Conservation (phyloP, 2,113 vertebrate species). For the Axis porcinus region DNA sequence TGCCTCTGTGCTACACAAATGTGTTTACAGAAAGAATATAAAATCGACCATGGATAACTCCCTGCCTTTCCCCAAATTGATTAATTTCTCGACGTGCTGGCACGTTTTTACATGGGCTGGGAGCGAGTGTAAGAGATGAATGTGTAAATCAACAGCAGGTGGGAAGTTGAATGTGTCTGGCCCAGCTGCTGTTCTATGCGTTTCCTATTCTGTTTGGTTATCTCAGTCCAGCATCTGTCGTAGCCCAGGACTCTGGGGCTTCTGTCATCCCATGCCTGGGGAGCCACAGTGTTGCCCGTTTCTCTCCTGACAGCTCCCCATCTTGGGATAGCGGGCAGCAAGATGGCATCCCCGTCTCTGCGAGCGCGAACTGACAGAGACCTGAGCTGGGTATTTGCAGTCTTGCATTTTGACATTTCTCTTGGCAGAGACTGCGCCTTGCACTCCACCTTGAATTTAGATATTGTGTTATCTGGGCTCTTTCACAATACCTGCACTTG, state of each 20-base stretch:
- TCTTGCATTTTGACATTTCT: not conserved
- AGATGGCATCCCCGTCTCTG: not conserved
- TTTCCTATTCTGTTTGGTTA: slow-evolving; percentile 51
- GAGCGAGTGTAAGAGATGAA: slow-evolving; percentile 42
- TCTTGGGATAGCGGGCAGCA: not conserved
- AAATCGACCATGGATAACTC: slow-evolving; percentile 48
- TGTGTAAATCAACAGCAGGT: slow-evolving; percentile 67
- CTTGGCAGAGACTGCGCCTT: not conserved
- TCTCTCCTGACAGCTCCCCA: not conserved
- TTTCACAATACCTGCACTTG: not conserved
- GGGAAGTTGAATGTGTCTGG: slow-evolving; percentile 60
- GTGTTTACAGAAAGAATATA: slow-evolving; percentile 70
- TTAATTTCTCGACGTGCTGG: slow-evolving; percentile 69
- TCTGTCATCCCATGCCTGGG: slow-evolving; percentile 30
- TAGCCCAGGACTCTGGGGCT: not conserved
- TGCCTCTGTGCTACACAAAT: slow-evolving; percentile 53
- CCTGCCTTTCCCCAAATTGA: slow-evolving; percentile 58
- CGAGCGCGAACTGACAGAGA: not conserved
- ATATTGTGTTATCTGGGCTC: not conserved
- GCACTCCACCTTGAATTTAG: not conserved
- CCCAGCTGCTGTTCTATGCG: slow-evolving; percentile 55
- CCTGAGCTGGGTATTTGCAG: not conserved
- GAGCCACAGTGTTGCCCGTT: not conserved
- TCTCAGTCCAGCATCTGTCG: slow-evolving; percentile 64
- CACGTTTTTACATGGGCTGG: slow-evolving; percentile 47